phyloP scores from a whole-genome alignment of 2,113 vertebrate species.

The Uropsilus gracilis region DNA sequence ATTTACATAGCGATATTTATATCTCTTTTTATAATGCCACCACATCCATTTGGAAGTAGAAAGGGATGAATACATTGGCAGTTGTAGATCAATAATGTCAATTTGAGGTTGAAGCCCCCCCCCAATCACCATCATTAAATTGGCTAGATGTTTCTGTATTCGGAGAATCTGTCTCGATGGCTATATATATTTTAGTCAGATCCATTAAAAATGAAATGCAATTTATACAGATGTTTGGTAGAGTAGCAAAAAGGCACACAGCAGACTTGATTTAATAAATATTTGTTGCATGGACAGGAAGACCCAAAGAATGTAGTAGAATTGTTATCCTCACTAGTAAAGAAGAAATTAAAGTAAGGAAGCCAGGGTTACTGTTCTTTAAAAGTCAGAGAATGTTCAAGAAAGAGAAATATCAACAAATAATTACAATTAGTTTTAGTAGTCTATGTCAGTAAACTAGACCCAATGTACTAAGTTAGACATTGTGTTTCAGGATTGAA shows the following conservation, averaged over 20 bases:
- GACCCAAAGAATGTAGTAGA: neutral
- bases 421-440: neutral
- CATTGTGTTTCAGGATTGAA: neutral
- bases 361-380: neutral
- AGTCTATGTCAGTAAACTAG: neutral
- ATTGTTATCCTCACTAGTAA: neutral
- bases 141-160: neutral
- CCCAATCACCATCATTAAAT: neutral
- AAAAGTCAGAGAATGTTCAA: neutral
- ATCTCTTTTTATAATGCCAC: conserved; percentile 7
- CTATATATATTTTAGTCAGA: neutral
- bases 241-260: too few relatives aligned
- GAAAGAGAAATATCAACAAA: neutral
- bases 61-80: neutral
- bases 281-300: neutral
- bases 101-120: neutral
- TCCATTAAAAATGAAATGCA: neutral
- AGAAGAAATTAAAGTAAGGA: neutral
- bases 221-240: neutral
- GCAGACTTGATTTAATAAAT: neutral
- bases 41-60: neutral
- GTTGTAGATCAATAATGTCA: neutral
- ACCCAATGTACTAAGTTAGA: neutral
- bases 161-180: neutral
- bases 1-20: neutral